Evolutionary conservation across 2,888 invertebrate genomes (phyloP).

Genomic region (Thereva unica): DNA sequence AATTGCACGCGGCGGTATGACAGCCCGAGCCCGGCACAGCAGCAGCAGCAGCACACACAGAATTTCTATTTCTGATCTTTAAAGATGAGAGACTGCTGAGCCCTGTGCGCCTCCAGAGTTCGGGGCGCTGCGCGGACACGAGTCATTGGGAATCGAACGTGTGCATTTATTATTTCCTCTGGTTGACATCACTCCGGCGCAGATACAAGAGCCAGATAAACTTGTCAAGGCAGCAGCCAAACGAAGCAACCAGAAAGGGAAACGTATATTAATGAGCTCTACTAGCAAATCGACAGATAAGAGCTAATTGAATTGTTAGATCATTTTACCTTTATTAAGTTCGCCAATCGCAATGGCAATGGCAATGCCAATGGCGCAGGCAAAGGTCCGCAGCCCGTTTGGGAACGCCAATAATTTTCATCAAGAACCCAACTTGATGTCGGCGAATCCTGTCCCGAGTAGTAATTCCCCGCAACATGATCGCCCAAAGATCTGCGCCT

Average conservation of each 20-base stretch:
- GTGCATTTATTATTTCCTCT: slow-evolving; percentile 47
- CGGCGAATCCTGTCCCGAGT: not conserved
- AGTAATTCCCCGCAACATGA: slow-evolving; percentile 24
- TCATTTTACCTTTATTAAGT: slow-evolving; percentile 43
- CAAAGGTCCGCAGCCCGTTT: too few species aligned
- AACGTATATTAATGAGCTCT: slow-evolving; percentile 46
- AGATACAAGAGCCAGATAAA: slow-evolving; percentile 47
- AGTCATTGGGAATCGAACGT: slow-evolving; percentile 44
- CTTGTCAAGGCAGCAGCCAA: slow-evolving; percentile 45
- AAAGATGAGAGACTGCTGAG: slow-evolving; percentile 18
- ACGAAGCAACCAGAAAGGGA: slow-evolving; percentile 25
- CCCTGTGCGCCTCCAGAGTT: slow-evolving; percentile 15
- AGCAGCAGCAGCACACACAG: slow-evolving; percentile 10
- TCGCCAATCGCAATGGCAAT: not conserved
- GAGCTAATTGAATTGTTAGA: slow-evolving; percentile 48
- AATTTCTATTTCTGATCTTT: slow-evolving; percentile 5
- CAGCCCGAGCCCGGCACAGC: slow-evolving; percentile 31
- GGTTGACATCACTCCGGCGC: slow-evolving; percentile 45
- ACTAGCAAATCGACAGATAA: slow-evolving; percentile 47
- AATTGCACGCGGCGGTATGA: slow-evolving; percentile 28
- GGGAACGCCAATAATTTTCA: too few species aligned
- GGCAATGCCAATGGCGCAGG: too few species aligned
- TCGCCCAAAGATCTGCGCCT: slow-evolving; percentile 17
- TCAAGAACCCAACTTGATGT: slow-evolving; percentile 2
- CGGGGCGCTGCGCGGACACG: not conserved